A percentile compares a stretch with the other conserved stretches of the same genome.
These are phyloP conservation scores for Teleogryllus occipitalis DNA, from an alignment of 1,140 invertebrate species.

Conservation along the genomic window DNA sequence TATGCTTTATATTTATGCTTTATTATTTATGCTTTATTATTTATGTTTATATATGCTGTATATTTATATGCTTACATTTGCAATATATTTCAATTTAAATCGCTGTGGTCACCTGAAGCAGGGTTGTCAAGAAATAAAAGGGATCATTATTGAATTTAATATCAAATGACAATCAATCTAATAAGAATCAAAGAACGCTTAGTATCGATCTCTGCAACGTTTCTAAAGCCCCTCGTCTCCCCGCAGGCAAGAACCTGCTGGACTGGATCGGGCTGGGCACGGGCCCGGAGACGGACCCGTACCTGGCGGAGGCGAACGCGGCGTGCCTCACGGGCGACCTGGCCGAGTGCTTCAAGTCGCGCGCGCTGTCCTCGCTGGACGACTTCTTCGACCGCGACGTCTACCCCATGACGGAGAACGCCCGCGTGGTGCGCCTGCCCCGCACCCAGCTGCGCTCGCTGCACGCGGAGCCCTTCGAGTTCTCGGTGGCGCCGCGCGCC, in stretches of 20 bases:
- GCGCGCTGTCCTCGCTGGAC: slow-evolving; percentile 59
- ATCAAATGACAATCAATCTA: too few species aligned
- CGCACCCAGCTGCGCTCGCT: slow-evolving; percentile 52
- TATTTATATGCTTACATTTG: too few species aligned
- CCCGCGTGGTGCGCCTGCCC: slow-evolving; percentile 55
- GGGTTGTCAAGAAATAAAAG: too few species aligned
- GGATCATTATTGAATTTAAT: too few species aligned
- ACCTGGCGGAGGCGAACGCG: slow-evolving; percentile 57
- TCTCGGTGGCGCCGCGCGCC: slow-evolving; percentile 30
- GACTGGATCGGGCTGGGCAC: slow-evolving; percentile 66
- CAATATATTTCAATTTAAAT: too few species aligned
- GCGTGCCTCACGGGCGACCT: slow-evolving; percentile 64
- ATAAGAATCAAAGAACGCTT: too few species aligned
- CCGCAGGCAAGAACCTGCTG: slow-evolving; percentile 53
- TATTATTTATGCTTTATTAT: too few species aligned
- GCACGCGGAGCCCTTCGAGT: slow-evolving; percentile 38
- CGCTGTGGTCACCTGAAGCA: too few species aligned
- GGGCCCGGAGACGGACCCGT: slow-evolving; percentile 61
- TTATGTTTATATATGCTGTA: too few species aligned
- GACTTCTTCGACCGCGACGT: slow-evolving; percentile 59
- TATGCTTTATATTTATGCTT: too few species aligned
- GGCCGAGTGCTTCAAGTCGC: slow-evolving; percentile 71
- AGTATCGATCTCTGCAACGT: too few species aligned
- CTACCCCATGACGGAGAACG: slow-evolving; percentile 56
- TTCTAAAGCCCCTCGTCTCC: slow-evolving; percentile 18